Conservation (phyloP, 2,113 vertebrate species). For the Engraulis encrasicolus region DNA sequence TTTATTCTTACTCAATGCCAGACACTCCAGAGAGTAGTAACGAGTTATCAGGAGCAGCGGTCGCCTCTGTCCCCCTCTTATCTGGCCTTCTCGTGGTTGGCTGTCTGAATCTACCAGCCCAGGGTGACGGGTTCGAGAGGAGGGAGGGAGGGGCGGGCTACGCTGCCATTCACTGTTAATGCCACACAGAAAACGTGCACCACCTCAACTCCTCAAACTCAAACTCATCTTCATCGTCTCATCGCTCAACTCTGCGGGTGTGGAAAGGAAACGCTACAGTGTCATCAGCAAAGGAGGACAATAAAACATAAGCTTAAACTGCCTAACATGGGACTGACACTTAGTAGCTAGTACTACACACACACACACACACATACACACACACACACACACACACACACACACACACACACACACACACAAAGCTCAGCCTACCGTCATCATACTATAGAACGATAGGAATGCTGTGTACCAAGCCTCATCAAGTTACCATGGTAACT, state of each 20-base stretch:
- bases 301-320: slow-evolving; percentile 3
- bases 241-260: neutral
- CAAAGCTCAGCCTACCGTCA: neutral
- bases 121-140: too few species aligned
- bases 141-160: neutral
- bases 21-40: slow-evolving; percentile 39
- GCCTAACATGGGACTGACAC: slow-evolving; percentile 17
- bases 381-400: slow-evolving; percentile 44
- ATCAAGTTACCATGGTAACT: neutral
- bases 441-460: neutral
- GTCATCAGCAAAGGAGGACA: neutral
- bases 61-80: slow-evolving; percentile 54
- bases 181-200: neutral
- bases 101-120: neutral
- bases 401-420: neutral
- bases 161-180: neutral
- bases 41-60: slow-evolving; percentile 1
- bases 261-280: neutral
- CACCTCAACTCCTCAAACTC: too few species aligned
- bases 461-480: neutral
- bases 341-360: neutral
- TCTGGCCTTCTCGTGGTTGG: slow-evolving; percentile 27
- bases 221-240: too few species aligned
- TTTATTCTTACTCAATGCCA: slow-evolving; percentile 76
- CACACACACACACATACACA: too few species aligned